Evolutionary conservation across 2,113 vertebrate species (phyloP).

Genomic region (Gracilinanus agilis): DNA sequence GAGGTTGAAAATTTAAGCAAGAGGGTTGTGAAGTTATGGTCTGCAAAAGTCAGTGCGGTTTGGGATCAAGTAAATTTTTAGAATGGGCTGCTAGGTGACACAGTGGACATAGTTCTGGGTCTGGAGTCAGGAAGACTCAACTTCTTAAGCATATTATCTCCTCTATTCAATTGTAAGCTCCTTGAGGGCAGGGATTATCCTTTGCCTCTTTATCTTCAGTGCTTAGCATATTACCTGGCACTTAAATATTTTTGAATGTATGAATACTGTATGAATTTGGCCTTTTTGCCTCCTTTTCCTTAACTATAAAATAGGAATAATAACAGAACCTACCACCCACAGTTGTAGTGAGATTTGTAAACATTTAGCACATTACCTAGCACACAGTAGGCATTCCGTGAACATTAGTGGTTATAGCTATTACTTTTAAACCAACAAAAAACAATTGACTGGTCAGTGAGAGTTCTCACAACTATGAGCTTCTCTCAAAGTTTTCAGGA

Average conservation of each 20-base stretch:
- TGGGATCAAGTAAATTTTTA: too few relatives aligned
- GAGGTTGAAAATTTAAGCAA: too few relatives aligned
- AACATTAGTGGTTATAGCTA: background rate
- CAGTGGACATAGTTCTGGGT: background rate
- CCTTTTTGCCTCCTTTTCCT: background rate
- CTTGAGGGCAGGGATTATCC: background rate
- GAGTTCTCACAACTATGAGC: background rate
- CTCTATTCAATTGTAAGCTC: background rate
- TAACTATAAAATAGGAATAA: background rate
- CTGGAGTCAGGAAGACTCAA: background rate
- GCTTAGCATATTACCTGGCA: background rate
- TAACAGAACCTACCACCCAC: background rate
- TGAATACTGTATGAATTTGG: too few relatives aligned
- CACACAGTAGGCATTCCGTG: background rate
- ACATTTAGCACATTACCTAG: background rate
- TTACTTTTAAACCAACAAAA: background rate
- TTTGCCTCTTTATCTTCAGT: background rate
- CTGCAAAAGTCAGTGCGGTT: too few relatives aligned
- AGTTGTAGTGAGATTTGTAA: background rate
- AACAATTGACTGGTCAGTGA: background rate
- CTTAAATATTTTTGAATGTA: background rate
- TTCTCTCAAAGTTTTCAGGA: background rate
- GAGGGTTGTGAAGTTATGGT: too few relatives aligned
- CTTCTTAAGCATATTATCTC: background rate
- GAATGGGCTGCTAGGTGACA: background rate